Percentiles rank a stretch among this genome's conserved stretches.
Conservation (phyloP, 1,140 invertebrate species). For the Drosophila pectinifera region DNA sequence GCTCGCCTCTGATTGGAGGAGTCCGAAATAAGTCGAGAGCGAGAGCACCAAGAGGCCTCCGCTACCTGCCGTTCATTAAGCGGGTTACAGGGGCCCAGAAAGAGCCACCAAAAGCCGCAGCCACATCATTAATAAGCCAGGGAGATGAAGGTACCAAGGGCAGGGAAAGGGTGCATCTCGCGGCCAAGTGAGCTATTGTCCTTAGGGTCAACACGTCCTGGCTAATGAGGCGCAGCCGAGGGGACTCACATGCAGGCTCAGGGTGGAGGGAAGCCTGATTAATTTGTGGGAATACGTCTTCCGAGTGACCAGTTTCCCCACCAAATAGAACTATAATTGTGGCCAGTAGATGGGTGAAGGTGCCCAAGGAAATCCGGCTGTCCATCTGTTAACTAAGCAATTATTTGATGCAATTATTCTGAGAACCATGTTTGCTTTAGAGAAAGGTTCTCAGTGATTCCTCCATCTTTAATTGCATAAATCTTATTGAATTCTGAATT, state of each 20-base stretch:
- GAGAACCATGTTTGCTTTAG: background rate
- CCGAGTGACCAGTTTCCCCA: constrained; percentile 20
- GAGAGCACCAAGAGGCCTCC: background rate
- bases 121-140: constrained; percentile 64
- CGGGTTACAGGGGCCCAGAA: constrained; percentile 5
- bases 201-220: constrained; percentile 66
- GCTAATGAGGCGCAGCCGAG: constrained; percentile 69
- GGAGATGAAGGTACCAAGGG: background rate
- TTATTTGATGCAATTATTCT: background rate
- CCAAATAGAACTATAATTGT: constrained; percentile 23
- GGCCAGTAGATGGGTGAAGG: background rate
- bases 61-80: constrained; percentile 54
- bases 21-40: background rate
- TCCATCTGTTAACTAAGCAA: background rate
- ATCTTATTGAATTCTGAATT: no score
- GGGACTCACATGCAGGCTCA: constrained; percentile 3
- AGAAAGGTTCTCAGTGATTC: background rate
- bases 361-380: no score
- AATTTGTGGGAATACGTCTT: constrained; percentile 68
- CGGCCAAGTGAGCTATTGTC: constrained; percentile 23
- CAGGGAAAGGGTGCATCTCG: background rate
- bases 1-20: constrained; percentile 67
- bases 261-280: constrained; percentile 44
- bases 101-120: constrained; percentile 63
- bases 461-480: no score